These are phyloP conservation scores for Alca torda DNA, from an alignment of 2,797 vertebrate species.

Conservation along the genomic window DNA sequence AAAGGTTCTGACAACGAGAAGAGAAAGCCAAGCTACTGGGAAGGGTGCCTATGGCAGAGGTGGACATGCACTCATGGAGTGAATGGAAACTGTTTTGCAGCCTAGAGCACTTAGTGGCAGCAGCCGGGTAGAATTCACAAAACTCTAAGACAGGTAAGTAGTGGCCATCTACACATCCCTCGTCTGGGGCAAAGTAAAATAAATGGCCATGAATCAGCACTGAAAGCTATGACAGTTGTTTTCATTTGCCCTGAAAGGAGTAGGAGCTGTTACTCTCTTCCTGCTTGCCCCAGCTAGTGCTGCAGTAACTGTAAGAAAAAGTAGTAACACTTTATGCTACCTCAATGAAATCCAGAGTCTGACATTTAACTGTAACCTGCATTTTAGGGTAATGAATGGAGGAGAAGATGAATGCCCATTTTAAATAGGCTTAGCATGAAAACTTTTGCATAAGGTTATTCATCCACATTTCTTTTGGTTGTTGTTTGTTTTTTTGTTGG, in stretches of 20 bases:
- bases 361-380: background rate
- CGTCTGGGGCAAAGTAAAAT: background rate
- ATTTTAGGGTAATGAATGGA: background rate
- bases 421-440: background rate
- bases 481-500: no score
- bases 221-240: background rate
- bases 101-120: background rate
- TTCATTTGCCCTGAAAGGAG: background rate
- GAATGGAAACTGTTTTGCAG: background rate
- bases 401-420: background rate
- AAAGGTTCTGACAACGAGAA: background rate
- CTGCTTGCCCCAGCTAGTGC: background rate
- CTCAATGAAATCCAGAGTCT: background rate
- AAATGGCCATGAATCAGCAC: background rate
- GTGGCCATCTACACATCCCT: background rate
- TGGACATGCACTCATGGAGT: fast-evolving
- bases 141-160: background rate
- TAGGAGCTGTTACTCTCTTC: background rate
- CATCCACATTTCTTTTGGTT: background rate
- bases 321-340: background rate
- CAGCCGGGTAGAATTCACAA: background rate
- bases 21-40: background rate
- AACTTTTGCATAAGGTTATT: background rate
- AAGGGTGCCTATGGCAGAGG: background rate
- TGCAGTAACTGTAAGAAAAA: background rate